These are phyloP conservation scores for Macrobrachium nipponense DNA, from an alignment of 1,140 invertebrate genomes.

Conservation along the genomic window DNA sequence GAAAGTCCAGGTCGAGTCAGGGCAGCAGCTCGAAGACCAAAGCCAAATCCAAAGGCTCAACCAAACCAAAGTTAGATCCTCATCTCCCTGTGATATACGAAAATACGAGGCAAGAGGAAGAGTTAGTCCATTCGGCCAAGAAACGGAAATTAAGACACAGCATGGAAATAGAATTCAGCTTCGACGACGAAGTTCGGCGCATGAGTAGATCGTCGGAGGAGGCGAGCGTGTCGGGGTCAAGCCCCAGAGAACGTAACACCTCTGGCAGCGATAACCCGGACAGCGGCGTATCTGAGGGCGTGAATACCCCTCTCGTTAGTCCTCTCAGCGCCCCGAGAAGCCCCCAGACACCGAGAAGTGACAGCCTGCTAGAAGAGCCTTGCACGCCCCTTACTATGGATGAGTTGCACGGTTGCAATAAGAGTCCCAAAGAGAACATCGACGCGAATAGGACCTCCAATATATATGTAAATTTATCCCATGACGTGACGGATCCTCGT, in stretches of 20 bases:
- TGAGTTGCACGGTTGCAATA: conserved; percentile 3
- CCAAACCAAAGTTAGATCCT: conserved; percentile 33
- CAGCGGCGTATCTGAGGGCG: conserved; percentile 55
- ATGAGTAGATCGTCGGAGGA: conserved; percentile 20
- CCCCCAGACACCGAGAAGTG: conserved; percentile 48
- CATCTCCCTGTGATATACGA: conserved; percentile 56
- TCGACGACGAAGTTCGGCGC: conserved; percentile 34
- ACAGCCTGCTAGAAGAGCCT: conserved; percentile 49
- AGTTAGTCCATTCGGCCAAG: conserved; percentile 40
- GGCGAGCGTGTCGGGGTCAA: neutral
- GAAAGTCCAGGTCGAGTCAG: conserved; percentile 10
- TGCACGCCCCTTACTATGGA: conserved; percentile 51
- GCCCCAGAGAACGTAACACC: conserved; percentile 33
- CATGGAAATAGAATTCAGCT: conserved; percentile 52
- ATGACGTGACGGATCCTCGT: conserved; percentile 15
- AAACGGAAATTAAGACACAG: conserved; percentile 44
- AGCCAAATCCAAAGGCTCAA: conserved; percentile 22
- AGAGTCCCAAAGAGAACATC: neutral
- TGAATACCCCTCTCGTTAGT: conserved; percentile 53
- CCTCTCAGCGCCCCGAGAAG: conserved; percentile 52
- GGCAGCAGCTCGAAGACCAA: neutral
- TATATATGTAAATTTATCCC: neutral
- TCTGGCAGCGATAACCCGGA: conserved; percentile 59
- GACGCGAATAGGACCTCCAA: too few species aligned
- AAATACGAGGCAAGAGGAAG: conserved; percentile 46